A percentile compares a stretch with the other conserved stretches of the same genome.
Evolutionary conservation across 37 sponge, comb jelly and placozoan species (phyloP).

Genomic region (Beroe ovata): DNA sequence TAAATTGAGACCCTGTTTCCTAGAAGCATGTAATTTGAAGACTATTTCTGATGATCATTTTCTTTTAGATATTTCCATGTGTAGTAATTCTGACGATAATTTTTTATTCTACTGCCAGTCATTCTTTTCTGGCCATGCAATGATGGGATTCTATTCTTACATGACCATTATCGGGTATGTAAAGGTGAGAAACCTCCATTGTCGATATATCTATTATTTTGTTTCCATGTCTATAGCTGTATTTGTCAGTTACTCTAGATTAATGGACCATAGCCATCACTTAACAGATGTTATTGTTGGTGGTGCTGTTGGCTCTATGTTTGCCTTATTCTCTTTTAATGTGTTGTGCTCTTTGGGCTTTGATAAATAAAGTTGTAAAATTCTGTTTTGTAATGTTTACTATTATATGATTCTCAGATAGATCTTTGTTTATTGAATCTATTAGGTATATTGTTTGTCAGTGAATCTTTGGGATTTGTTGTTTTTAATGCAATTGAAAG

Average conservation of each 20-base stretch:
- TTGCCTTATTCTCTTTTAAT: background rate
- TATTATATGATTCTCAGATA: no score
- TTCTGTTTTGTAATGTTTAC: no score
- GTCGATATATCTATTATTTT: background rate
- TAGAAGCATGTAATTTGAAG: background rate
- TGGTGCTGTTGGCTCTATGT: background rate
- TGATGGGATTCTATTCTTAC: slow-evolving; percentile 4
- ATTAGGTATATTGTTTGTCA: no score
- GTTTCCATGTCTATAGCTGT: background rate
- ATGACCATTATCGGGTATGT: slow-evolving; percentile 9
- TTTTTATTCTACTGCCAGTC: slow-evolving; percentile 62
- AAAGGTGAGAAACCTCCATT: background rate
- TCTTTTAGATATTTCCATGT: background rate
- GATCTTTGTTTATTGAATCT: no score
- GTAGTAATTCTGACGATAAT: background rate
- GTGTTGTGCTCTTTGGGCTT: no score
- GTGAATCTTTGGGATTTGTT: no score
- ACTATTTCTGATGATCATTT: background rate
- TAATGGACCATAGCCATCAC: slow-evolving; percentile 25
- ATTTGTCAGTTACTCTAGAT: background rate
- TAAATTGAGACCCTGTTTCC: slow-evolving; percentile 35
- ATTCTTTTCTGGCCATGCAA: slow-evolving; percentile 63
- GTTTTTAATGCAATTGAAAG: no score
- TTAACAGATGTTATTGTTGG: slow-evolving; percentile 33
- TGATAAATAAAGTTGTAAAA: no score